These are phyloP conservation scores for Alca torda DNA, from an alignment of 2,797 vertebrate genomes.

Conservation along the genomic window DNA sequence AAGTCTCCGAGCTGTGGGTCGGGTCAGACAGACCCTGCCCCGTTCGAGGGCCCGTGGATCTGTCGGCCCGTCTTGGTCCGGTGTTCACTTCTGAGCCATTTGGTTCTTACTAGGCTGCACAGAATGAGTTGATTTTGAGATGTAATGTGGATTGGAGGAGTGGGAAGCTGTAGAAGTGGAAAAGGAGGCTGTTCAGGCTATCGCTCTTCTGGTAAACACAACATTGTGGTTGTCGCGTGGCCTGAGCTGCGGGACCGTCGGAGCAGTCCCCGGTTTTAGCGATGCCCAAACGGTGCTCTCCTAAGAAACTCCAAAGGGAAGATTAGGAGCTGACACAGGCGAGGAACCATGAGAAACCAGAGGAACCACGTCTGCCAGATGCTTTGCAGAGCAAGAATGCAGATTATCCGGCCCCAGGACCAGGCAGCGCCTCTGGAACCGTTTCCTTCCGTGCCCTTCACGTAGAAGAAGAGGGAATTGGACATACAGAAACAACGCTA, in stretches of 20 bases:
- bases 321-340: neutral
- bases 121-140: neutral
- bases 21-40: neutral
- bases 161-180: neutral
- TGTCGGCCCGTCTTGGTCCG: accelerated
- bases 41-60: neutral
- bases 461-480: neutral
- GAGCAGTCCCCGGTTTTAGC: neutral
- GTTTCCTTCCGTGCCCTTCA: neutral
- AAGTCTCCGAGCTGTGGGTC: neutral
- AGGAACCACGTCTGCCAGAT: neutral
- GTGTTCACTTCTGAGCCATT: neutral
- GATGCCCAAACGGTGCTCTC: accelerated
- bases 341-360: neutral
- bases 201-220: too few species aligned
- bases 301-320: neutral
- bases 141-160: neutral
- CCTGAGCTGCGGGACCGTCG: neutral
- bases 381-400: neutral
- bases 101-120: too few species aligned
- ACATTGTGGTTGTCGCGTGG: neutral
- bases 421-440: neutral
- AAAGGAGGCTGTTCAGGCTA: neutral
- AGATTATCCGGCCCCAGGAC: too few species aligned
- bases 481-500: accelerated